These are phyloP conservation scores for Ptilodon capucinus DNA, from an alignment of 2,888 invertebrate species.

Conservation along the genomic window DNA sequence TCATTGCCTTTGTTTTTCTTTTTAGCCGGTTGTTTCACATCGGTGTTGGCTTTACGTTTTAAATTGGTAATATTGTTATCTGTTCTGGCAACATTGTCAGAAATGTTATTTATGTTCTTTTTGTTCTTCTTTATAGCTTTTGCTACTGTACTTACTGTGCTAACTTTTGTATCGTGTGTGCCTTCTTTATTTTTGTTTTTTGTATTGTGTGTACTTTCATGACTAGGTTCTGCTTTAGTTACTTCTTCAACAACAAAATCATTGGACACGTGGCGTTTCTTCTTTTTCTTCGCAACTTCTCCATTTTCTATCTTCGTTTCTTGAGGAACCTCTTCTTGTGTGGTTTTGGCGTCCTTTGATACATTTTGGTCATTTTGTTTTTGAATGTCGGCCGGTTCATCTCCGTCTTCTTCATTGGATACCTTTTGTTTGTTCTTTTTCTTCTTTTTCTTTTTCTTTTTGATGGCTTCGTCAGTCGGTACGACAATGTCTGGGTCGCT, in stretches of 20 bases:
- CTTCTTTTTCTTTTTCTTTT: constrained; percentile 69
- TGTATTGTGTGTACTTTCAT: constrained; percentile 24
- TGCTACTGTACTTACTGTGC: background rate
- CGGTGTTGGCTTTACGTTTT: constrained; percentile 24
- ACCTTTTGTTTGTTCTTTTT: constrained; percentile 27
- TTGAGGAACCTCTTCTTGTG: background rate
- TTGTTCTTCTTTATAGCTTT: constrained; percentile 29
- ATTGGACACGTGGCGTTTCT: constrained; percentile 42
- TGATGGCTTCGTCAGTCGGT: constrained; percentile 55
- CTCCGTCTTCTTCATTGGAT: constrained; percentile 5
- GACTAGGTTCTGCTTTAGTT: constrained; percentile 42
- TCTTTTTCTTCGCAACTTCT: constrained; percentile 30
- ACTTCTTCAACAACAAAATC: constrained; percentile 48
- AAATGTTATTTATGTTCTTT: background rate
- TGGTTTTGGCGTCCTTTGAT: constrained; percentile 1
- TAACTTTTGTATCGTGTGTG: constrained; percentile 7
- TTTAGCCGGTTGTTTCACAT: constrained; percentile 25
- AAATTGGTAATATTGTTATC: constrained; percentile 13
- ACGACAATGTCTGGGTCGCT: constrained; percentile 67
- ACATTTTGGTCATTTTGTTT: constrained; percentile 2
- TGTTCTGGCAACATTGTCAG: constrained; percentile 1
- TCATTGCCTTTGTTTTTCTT: constrained; percentile 39
- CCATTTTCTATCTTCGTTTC: constrained; percentile 3
- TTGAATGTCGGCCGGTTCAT: background rate
- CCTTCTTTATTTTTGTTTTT: constrained; percentile 33